These are phyloP conservation scores for Presbytis comata DNA, from an alignment of 2,797 vertebrate genomes.

Conservation along the genomic window DNA sequence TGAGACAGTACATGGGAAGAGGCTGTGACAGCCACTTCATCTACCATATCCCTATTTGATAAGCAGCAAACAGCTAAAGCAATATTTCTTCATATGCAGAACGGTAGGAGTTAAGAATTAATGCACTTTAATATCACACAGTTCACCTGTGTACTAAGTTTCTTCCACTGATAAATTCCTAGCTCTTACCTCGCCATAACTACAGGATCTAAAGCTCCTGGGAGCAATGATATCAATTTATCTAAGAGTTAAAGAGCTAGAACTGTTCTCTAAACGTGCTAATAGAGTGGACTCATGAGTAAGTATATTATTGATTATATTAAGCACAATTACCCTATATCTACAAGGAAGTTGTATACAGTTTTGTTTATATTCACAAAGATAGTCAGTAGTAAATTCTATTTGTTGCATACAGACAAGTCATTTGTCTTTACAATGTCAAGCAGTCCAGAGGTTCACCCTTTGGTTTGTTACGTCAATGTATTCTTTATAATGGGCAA, in stretches of 20 bases:
- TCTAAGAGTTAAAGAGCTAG: neutral
- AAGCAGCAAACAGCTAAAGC: neutral
- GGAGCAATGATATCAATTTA: slow-evolving; percentile 12
- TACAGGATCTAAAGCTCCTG: neutral
- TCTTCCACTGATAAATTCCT: slow-evolving; percentile 34
- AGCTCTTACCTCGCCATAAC: neutral
- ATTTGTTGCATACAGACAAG: slow-evolving; percentile 1
- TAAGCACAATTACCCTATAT: neutral
- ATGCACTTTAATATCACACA: neutral
- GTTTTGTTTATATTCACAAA: slow-evolving; percentile 36
- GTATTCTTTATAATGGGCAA: slow-evolving; percentile 8
- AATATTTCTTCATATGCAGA: neutral
- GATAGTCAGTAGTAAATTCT: slow-evolving; percentile 13
- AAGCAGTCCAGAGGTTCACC: neutral
- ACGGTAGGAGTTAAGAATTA: neutral
- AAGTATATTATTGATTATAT: slow-evolving; percentile 7
- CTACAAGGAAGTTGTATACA: neutral
- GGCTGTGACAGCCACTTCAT: neutral
- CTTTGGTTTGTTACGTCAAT: neutral
- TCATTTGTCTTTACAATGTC: slow-evolving; percentile 33
- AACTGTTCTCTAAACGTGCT: slow-evolving; percentile 41
- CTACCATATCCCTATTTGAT: neutral
- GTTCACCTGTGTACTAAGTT: neutral
- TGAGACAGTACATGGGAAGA: neutral
- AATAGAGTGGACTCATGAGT: neutral